Evolutionary conservation across 2,888 invertebrate genomes (phyloP), one percentile per base, ranked within the genome.

Genomic region (Cheilosia pagana): DNA sequence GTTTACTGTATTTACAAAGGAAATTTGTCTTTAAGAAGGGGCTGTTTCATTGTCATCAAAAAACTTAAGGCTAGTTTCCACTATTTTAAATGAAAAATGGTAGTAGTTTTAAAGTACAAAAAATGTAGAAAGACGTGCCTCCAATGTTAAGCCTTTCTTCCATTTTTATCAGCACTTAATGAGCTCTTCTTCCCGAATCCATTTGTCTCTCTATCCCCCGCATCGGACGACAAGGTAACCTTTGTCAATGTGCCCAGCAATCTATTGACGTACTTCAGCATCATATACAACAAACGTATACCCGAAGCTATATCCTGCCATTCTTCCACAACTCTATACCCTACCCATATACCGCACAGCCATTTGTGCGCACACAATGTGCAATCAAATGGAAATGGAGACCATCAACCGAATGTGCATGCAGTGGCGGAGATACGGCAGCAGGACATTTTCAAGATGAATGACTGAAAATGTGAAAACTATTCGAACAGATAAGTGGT

Each of bases 401-500:
- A 60, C 39, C 74, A 70, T 70, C 63, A 72, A 72, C 39, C 52
- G 31, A 70, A 74, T 53, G 83, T 53, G 79, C 70, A 85, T 81
- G 83, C 71, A 60, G 12, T 39, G 41, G 25, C 8, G 41, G 14
- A 81, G 85, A 85, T 85, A 75, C 43, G 65, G 48, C 65, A 75
- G 79, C 75, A 53, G 60, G 75, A 81, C 70, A 85, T 67, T 85
- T 81, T 16, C 62, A 85, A 85, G 81, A 85, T 81, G 81, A 81
- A 81, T 67, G 81, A 48, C 60, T 65, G 21, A 70, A 50, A 55
- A 83, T 77, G 53, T 72, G 67, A 78, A 68, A 59, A 45, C n/a
- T 53, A 78, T 41, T 21, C 52, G 62, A 45, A 21, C 50, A 43
- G 78, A 67, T 77, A 82, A 82, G 59, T 67, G 71, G 68, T 25